These are phyloP conservation scores for Habrosyne pyritoides DNA, from an alignment of 2,888 invertebrate genomes.

Conservation along the genomic window DNA sequence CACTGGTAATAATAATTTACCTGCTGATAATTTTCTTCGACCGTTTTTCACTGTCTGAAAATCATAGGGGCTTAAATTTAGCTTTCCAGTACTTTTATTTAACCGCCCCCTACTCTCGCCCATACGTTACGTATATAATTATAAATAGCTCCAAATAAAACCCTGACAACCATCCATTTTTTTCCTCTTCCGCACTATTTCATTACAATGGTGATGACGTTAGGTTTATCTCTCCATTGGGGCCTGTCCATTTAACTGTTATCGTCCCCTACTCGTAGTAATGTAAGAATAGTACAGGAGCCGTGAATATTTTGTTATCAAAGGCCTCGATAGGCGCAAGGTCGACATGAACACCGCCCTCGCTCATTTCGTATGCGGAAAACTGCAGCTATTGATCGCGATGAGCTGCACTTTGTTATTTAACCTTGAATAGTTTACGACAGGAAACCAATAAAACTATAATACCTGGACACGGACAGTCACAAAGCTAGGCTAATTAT, in stretches of 20 bases:
- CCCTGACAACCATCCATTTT: too few species aligned
- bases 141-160: too few species aligned
- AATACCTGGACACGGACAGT: slow-evolving; percentile 58
- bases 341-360: slow-evolving; percentile 22
- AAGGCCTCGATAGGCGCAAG: slow-evolving; percentile 12
- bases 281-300: not conserved
- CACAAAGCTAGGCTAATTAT: slow-evolving; percentile 71
- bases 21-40: not conserved
- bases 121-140: too few species aligned
- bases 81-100: too few species aligned
- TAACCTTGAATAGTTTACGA: slow-evolving; percentile 74
- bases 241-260: too few species aligned
- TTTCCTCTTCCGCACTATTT: too few species aligned
- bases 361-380: slow-evolving; percentile 50
- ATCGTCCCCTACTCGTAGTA: too few species aligned
- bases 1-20: not conserved
- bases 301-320: slow-evolving; percentile 14
- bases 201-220: too few species aligned
- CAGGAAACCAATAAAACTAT: slow-evolving; percentile 78
- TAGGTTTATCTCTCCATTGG: too few species aligned
- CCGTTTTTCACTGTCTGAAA: not conserved
- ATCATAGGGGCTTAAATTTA: too few species aligned
- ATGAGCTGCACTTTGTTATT: slow-evolving; percentile 58
- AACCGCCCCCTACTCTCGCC: too few species aligned
- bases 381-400: slow-evolving; percentile 63